Conservation (phyloP, 1,140 invertebrate species). For the Antheraea pernyi region DNA sequence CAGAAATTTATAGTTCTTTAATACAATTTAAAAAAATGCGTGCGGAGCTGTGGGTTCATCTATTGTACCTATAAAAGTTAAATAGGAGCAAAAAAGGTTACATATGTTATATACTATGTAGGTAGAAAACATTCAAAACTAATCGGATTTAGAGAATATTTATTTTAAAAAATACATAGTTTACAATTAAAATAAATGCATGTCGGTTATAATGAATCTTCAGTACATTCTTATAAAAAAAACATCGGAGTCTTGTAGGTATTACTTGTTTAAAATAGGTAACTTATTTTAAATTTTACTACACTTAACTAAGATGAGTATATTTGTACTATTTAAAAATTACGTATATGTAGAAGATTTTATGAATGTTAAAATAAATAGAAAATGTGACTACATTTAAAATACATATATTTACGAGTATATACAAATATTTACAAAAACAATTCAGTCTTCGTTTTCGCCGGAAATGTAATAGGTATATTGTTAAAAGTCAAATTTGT, state of each 20-base stretch:
- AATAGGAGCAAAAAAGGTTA: too few relatives aligned
- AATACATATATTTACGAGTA: slow-evolving; percentile 25
- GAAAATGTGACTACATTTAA: slow-evolving; percentile 20
- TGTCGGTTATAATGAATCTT: neutral
- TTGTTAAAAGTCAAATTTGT: too few relatives aligned
- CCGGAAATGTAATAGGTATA: neutral
- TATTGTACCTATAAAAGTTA: too few relatives aligned
- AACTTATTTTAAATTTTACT: slow-evolving; percentile 17
- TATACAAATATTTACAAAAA: slow-evolving; percentile 41
- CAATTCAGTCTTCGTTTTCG: slow-evolving; percentile 39
- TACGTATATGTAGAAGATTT: slow-evolving; percentile 26
- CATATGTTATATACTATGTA: too few relatives aligned
- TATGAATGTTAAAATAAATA: slow-evolving; percentile 30
- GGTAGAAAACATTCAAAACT: neutral
- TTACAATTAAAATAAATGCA: slow-evolving; percentile 12
- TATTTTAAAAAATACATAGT: slow-evolving; percentile 10
- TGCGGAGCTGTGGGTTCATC: too few relatives aligned
- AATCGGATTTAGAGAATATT: neutral
- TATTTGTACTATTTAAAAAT: slow-evolving; percentile 44
- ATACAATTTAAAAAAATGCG: too few relatives aligned
- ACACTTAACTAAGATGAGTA: slow-evolving; percentile 26
- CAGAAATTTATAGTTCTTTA: too few relatives aligned
- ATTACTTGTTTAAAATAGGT: slow-evolving; percentile 2
- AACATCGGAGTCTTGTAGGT: neutral
- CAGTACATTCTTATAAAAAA: slow-evolving; percentile 7